These are phyloP conservation scores for Hafferia zeledoni DNA, from an alignment of 2,797 vertebrate species.

Conservation along the genomic window DNA sequence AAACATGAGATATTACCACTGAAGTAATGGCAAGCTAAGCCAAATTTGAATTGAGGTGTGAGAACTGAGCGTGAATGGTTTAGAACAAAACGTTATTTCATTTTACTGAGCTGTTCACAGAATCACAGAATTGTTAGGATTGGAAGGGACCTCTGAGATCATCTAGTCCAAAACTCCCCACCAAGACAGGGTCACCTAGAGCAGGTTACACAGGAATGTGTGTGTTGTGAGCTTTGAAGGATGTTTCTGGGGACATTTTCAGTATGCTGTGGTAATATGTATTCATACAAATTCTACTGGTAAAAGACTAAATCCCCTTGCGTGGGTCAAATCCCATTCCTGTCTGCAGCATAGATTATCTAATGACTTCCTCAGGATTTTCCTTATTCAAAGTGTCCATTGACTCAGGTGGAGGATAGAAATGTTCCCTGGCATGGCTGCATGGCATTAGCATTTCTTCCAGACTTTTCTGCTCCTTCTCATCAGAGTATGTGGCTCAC, in stretches of 20 bases:
- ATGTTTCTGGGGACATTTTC: constrained; percentile 44
- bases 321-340: neutral
- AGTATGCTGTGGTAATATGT: constrained; percentile 25
- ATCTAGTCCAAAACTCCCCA: neutral
- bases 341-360: neutral
- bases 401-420: neutral
- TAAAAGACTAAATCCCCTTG: constrained; percentile 1
- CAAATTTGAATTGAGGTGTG: neutral
- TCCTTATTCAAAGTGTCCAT: neutral
- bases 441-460: neutral
- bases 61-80: neutral
- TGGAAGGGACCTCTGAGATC: neutral
- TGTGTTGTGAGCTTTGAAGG: neutral
- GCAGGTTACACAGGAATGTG: neutral
- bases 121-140: neutral
- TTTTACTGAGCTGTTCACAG: neutral
- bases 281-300: neutral
- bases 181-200: neutral
- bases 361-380: neutral
- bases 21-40: neutral
- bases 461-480: neutral
- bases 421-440: neutral
- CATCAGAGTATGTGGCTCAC: neutral
- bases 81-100: neutral
- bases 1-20: neutral